phyloP scores from a whole-genome alignment of 2,888 invertebrate species.

The Pimpla rufipes region DNA sequence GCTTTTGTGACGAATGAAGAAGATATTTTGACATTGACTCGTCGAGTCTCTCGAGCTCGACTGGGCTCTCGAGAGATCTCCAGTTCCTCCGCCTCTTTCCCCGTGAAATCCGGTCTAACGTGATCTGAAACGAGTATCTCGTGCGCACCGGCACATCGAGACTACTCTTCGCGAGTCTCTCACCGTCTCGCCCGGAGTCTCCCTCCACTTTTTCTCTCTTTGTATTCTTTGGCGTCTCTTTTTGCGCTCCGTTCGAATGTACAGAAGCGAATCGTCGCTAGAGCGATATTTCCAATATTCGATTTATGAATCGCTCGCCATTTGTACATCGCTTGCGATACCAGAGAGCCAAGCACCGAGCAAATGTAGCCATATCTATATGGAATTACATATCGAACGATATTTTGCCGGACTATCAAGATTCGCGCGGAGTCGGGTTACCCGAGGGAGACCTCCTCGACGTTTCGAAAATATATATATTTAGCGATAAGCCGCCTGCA shows the following conservation, averaged over 20 bases:
- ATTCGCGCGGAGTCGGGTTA: slow-evolving; percentile 25
- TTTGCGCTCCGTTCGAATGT: neutral
- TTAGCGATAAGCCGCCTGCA: slow-evolving; percentile 26
- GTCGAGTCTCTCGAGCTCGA: slow-evolving; percentile 24
- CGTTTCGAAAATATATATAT: slow-evolving; percentile 31
- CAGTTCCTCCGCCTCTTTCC: slow-evolving; percentile 66
- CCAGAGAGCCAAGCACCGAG: neutral
- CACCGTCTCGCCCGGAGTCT: slow-evolving; percentile 39
- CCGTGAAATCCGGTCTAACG: slow-evolving; percentile 81
- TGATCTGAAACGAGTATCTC: slow-evolving; percentile 77
- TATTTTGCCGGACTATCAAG: slow-evolving; percentile 36
- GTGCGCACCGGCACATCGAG: slow-evolving; percentile 57
- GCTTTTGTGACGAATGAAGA: slow-evolving; percentile 16
- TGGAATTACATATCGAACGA: slow-evolving; percentile 30
- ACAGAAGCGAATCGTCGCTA: neutral
- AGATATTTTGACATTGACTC: slow-evolving; percentile 34
- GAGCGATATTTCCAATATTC: slow-evolving; percentile 26
- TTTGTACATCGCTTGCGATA: slow-evolving; percentile 5
- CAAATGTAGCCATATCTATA: slow-evolving; percentile 6
- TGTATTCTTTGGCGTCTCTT: neutral
- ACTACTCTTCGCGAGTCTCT: slow-evolving; percentile 63
- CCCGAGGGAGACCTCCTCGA: slow-evolving; percentile 21
- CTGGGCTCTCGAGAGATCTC: slow-evolving; percentile 46
- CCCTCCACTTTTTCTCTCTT: slow-evolving; percentile 18
- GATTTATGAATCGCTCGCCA: slow-evolving; percentile 1